These are phyloP conservation scores for Formica aserva DNA, from an alignment of 2,888 invertebrate species.

Conservation along the genomic window DNA sequence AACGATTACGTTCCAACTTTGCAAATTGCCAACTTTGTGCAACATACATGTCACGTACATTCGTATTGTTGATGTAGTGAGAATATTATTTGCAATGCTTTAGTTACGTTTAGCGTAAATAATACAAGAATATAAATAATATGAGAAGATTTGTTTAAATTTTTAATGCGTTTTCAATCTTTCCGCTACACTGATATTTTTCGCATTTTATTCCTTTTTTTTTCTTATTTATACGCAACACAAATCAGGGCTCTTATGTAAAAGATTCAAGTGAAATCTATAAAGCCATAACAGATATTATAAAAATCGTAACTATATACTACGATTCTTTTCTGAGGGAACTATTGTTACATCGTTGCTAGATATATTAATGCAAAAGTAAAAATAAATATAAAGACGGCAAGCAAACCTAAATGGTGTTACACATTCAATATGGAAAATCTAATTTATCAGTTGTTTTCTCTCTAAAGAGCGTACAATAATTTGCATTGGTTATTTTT, in stretches of 20 bases:
- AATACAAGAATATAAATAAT: no score
- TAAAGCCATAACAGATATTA: neutral
- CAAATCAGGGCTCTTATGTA: neutral
- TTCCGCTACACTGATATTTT: neutral
- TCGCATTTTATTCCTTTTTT: no score
- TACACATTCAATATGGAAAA: conserved; percentile 19
- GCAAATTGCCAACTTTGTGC: neutral
- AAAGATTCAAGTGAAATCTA: neutral
- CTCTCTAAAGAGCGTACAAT: conserved; percentile 32
- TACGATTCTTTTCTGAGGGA: neutral
- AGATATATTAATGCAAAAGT: conserved; percentile 22
- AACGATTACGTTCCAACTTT: neutral
- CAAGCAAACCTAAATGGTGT: conserved; percentile 29
- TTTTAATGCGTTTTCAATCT: neutral
- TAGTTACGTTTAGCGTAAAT: neutral
- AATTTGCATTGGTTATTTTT: conserved; percentile 7
- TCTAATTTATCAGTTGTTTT: conserved; percentile 4
- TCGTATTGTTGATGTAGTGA: neutral
- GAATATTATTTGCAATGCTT: neutral
- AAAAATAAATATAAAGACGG: conserved; percentile 22
- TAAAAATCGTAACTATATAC: neutral
- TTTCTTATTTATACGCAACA: neutral
- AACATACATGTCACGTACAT: neutral
- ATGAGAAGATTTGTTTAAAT: neutral
- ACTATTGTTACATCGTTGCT: conserved; percentile 18